These are phyloP conservation scores for Bombus turneri DNA, from an alignment of 1,140 invertebrate species.

Conservation along the genomic window DNA sequence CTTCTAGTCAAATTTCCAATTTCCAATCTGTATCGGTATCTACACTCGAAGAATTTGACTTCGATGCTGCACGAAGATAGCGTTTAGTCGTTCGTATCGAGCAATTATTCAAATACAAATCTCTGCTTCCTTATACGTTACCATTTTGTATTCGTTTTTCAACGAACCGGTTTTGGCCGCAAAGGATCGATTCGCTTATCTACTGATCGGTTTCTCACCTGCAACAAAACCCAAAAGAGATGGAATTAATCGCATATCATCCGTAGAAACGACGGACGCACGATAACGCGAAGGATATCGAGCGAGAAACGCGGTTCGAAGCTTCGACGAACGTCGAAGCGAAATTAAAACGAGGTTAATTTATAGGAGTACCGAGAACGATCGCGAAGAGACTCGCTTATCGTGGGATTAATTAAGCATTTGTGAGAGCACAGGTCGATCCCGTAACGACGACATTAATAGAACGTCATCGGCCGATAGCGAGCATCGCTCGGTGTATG, in stretches of 20 bases:
- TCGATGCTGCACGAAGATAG: too few species aligned
- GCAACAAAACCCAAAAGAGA: constrained; percentile 36
- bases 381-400: neutral
- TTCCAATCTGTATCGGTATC: too few species aligned
- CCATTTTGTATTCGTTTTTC: neutral
- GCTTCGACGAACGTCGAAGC: too few species aligned
- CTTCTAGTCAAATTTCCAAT: too few species aligned
- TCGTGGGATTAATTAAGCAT: constrained; percentile 35
- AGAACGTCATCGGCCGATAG: neutral
- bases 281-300: too few species aligned
- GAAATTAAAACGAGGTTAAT: constrained; percentile 27
- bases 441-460: constrained; percentile 6
- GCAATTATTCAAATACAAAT: neutral
- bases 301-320: too few species aligned
- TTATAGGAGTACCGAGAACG: neutral
- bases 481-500: neutral
- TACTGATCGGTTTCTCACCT: constrained; percentile 45
- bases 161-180: neutral
- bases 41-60: too few species aligned
- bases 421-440: neutral
- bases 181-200: constrained; percentile 30
- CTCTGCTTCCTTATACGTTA: neutral
- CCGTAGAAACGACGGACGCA: neutral
- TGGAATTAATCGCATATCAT: constrained; percentile 18
- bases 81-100: neutral